A percentile compares a stretch with the other conserved stretches of the same genome.
phyloP scores from a whole-genome alignment of 1,140 invertebrate species.

The Linepithema humile region DNA sequence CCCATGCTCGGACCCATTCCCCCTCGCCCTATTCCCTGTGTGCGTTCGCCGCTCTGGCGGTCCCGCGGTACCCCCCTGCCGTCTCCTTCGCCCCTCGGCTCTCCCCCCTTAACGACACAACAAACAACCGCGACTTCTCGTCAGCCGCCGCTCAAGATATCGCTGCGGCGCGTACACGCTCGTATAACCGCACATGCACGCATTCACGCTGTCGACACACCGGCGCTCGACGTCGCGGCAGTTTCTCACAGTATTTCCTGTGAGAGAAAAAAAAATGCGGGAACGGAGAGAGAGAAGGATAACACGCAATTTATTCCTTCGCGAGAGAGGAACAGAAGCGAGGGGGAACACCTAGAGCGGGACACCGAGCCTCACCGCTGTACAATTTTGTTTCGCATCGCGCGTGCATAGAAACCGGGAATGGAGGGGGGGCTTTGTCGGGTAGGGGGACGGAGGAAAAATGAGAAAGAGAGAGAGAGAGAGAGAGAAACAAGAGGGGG shows the following conservation, averaged over 20 bases:
- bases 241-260: constrained; percentile 30
- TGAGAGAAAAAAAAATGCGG: constrained; percentile 7
- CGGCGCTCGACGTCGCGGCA: not conserved
- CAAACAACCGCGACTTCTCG: constrained; percentile 74
- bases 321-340: not conserved
- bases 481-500: not conserved
- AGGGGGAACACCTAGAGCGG: constrained; percentile 1
- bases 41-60: not conserved
- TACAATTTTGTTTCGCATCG: constrained; percentile 29
- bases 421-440: not conserved
- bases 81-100: constrained; percentile 43
- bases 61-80: constrained; percentile 35
- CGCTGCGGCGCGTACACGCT: constrained; percentile 64
- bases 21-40: not conserved
- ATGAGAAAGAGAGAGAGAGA: not conserved
- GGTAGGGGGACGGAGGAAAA: constrained; percentile 8
- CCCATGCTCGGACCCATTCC: not conserved
- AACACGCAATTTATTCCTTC: not conserved
- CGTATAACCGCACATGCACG: constrained; percentile 33
- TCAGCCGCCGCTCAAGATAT: constrained; percentile 74
- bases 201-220: too few relatives aligned
- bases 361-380: not conserved
- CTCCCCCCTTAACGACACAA: constrained; percentile 60
- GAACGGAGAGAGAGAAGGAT: not conserved
- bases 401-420: not conserved